Evolutionary conservation across 2,113 vertebrate genomes (phyloP), one percentile per base, ranked within the genome.

Genomic region (Macrotis lagotis): DNA sequence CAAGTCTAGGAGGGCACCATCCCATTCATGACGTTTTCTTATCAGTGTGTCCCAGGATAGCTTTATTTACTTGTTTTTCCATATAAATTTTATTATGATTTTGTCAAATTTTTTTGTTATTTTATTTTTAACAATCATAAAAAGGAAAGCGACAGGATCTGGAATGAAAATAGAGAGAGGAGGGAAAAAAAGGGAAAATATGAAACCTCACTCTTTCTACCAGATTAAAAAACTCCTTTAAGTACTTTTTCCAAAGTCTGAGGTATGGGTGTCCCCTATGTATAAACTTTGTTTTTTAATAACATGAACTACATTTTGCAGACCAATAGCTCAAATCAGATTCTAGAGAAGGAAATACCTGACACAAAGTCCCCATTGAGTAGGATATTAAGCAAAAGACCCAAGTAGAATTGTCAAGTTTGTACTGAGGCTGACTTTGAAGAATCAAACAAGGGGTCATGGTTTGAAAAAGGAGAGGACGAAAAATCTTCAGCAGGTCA

Each of bases 371-470:
- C 92, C 66, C 88, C 88, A 94, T 83, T 22, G 51, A 88, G 52
- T 92, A 89, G 12, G 94, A 88, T 94, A 88, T 48, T 26, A 37
- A 53, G 48, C 94, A 94, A 51, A 83, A 91, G 50, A 94, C 48
- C 90, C 88, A 91, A 93, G 83, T 59, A 92, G 96, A 97, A 93
- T 97, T 96, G 92, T 91, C 47, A 90, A 96, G 96, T 97, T 90
- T 91, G 52, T 93, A 96, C 93, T 48, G 91, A 96, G 93, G 94
- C 96, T 96, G 96, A 95, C 90, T 93, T 90, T 49, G 74, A 92
- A 96, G 94, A 53, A 93, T 93, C 95, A 94, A 94, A 96, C 91
- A 94, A 37, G 74, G 88, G 97, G 96, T 91, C 88, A 55, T 1
- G 83, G 94, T 92, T 83, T 93, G 94, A 94, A 94, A 96, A 90